Base-by-base conservation (phyloP, 2,113 vertebrate genomes). In the Rhinoptilus africanus region DNA sequence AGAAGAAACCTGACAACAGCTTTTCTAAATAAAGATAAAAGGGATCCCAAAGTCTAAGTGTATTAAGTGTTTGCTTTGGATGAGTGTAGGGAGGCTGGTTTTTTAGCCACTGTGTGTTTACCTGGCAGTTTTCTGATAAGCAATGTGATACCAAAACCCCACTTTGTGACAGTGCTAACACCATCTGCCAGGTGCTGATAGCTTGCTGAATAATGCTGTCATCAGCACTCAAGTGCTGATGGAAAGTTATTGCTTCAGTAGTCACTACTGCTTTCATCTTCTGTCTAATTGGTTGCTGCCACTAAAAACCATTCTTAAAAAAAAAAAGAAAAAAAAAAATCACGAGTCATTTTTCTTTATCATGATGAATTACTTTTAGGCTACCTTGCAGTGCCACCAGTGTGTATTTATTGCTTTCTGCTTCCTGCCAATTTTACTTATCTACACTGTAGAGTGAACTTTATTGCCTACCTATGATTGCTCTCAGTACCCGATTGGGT, bases 41-140 rank as follows among this genome's bases (percentile, higher is more conserved):
- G 86, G 80, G 82, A 95, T 81, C 79, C 82, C 37, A n/a, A 88
- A 96, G 81, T 92, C 43, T 83, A 89, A 89, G 47, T 2, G 35
- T 74, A 37, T 56, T 78, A 76, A 85, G 48, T 97, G 95, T 98
- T 98, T 98, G 97, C 95, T 97, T 97, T 96, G 89, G 93, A 88
- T 89, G 69, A 89, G 59, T 26, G 62, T 43, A 92, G 90, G 54
- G 94, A 93, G 72, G 43, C 82, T 83, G 47, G 37, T 95, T 92
- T 94, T 92, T 91, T 39, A 67, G 95, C 89, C 86, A 91, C 80
- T 57, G n/a, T 96, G 78, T 97, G 79, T 98, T 96, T 97, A 97
- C 92, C 71, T 87, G 89, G 47, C 89, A 89, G 69, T 87, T 95
- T 94, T 93, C 95, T 95, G 97, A 96, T 96, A 98, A 97, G 97